Percentiles rank a stretch among this genome's conserved stretches.
Evolutionary conservation across 1,140 invertebrate species (phyloP).

Genomic region (Stegodyphus dumicola): DNA sequence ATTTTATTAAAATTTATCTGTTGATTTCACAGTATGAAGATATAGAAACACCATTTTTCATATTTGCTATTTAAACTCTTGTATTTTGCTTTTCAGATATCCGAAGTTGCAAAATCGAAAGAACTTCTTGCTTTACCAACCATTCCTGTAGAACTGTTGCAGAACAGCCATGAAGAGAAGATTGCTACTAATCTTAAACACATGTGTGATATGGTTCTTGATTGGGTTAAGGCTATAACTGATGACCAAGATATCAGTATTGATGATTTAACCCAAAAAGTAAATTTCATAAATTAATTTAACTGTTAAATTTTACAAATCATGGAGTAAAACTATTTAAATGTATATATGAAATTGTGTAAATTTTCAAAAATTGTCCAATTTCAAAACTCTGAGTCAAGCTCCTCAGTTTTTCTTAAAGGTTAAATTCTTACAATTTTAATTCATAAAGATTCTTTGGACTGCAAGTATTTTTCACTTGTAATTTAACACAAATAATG

Average conservation of each 20-base stretch:
- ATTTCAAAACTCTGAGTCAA: no score
- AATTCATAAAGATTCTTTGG: no score
- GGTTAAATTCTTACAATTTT: no score
- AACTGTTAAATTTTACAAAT: no score
- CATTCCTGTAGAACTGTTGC: conserved; percentile 76
- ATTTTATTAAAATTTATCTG: no score
- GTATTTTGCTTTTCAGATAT: conserved; percentile 69
- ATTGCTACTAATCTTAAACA: conserved; percentile 69
- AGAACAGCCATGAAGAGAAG: conserved; percentile 76
- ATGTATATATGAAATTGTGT: background rate
- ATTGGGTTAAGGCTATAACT: conserved; percentile 75
- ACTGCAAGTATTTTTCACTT: no score
- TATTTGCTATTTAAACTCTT: no score
- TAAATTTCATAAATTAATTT: conserved; percentile 47
- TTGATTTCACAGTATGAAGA: no score
- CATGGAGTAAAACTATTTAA: background rate
- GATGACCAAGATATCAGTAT: conserved; percentile 70
- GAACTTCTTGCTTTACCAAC: conserved; percentile 74
- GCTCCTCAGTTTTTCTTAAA: no score
- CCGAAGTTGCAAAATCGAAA: conserved; percentile 73
- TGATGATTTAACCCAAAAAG: conserved; percentile 71
- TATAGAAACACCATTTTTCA: no score
- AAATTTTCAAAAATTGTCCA: background rate
- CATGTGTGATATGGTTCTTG: conserved; percentile 76
- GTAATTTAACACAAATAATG: no score